Evolutionary conservation across 2,888 invertebrate species (phyloP).

Genomic region (Hedya salicella): DNA sequence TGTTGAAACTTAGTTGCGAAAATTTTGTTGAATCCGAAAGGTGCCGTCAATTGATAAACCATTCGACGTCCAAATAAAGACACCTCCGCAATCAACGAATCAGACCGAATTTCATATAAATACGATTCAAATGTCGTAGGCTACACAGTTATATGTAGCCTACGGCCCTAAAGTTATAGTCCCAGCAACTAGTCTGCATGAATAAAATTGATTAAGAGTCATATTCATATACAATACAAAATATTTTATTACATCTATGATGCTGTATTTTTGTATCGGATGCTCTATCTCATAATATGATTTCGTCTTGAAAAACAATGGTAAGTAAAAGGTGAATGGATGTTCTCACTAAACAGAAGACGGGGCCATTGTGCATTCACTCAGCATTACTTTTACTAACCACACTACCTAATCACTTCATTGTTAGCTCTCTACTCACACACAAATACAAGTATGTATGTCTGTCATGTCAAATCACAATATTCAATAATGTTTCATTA

Average conservation of each 20-base stretch:
- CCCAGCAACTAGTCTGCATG: slow-evolving; percentile 6
- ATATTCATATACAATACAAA: slow-evolving; percentile 3
- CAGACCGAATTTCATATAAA: not conserved
- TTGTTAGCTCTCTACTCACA: slow-evolving; percentile 56
- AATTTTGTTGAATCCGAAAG: slow-evolving; percentile 48
- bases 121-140: not conserved
- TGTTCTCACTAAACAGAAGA: slow-evolving; percentile 67
- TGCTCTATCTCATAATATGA: slow-evolving; percentile 11
- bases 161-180: too few relatives aligned
- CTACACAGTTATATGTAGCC: too few relatives aligned
- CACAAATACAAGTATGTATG: slow-evolving; percentile 52
- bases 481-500: not conserved
- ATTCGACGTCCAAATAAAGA: not conserved
- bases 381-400: slow-evolving; percentile 69
- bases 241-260: slow-evolving; percentile 5
- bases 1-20: slow-evolving; percentile 69
- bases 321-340: slow-evolving; percentile 70
- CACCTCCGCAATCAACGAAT: slow-evolving; percentile 1
- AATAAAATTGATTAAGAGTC: slow-evolving; percentile 6
- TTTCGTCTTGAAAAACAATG: slow-evolving; percentile 61
- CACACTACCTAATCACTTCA: slow-evolving; percentile 55
- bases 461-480: slow-evolving; percentile 3
- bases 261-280: slow-evolving; percentile 6
- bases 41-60: slow-evolving; percentile 10
- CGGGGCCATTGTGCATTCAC: slow-evolving; percentile 62